Percentiles rank a stretch among this genome's conserved stretches.
phyloP scores from a whole-genome alignment of 2,797 vertebrate genomes.

The Botia almorhae region DNA sequence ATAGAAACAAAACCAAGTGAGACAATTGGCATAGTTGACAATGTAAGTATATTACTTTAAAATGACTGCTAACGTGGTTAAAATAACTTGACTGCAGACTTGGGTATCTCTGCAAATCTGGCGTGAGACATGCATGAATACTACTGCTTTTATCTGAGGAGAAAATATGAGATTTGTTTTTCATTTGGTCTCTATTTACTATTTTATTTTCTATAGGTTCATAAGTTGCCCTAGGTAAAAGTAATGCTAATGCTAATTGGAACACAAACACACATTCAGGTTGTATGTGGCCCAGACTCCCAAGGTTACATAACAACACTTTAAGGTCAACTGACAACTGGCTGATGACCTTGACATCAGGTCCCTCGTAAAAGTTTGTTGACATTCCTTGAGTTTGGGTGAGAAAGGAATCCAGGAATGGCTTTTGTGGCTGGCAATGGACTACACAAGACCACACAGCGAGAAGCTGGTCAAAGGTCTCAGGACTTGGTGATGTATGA shows the following conservation, averaged over 20 bases:
- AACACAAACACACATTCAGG: constrained; percentile 41
- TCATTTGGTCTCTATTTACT: no score
- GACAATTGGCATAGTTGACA: not conserved
- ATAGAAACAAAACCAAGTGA: not conserved
- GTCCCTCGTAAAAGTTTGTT: constrained; percentile 59
- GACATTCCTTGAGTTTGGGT: constrained; percentile 52
- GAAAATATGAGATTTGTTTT: no score
- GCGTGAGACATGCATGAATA: no score
- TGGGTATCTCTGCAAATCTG: not conserved
- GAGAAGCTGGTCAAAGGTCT: constrained; percentile 28
- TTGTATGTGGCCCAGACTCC: not conserved
- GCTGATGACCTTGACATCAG: constrained; percentile 56
- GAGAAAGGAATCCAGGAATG: constrained; percentile 41
- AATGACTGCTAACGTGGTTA: not conserved
- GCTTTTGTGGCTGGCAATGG: constrained; percentile 57
- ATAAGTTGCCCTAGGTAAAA: not conserved
- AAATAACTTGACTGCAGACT: not conserved
- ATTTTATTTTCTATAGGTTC: not conserved
- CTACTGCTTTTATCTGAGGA: no score
- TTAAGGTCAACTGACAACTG: constrained; percentile 24
- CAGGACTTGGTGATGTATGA: not conserved
- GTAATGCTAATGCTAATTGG: not conserved
- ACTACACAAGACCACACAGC: constrained; percentile 40
- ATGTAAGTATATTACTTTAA: not conserved
- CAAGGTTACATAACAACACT: constrained; percentile 37